A percentile compares a stretch with the other conserved stretches of the same genome.
These are phyloP conservation scores for Myxocyprinus asiaticus DNA, from an alignment of 2,113 vertebrate genomes.

Conservation along the genomic window DNA sequence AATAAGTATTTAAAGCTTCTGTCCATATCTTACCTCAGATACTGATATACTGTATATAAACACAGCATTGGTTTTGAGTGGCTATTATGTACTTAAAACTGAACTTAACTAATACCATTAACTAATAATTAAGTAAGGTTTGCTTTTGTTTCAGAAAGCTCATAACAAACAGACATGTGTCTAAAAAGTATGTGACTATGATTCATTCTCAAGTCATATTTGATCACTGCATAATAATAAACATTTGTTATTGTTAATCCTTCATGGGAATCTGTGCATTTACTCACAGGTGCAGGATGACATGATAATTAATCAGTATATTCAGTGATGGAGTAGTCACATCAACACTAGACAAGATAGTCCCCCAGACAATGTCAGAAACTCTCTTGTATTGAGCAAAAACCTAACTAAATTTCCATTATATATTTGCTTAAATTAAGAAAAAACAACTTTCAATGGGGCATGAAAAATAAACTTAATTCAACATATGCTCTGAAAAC, in stretches of 20 bases:
- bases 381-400: background rate
- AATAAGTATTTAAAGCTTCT: background rate
- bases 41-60: background rate
- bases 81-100: background rate
- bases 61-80: background rate
- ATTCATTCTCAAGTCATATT: background rate
- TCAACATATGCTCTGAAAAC: no score
- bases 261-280: background rate
- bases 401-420: no score
- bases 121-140: background rate
- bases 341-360: background rate
- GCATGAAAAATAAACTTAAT: no score
- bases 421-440: no score
- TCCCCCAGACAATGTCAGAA: background rate
- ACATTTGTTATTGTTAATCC: background rate
- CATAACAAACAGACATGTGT: background rate
- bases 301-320: conserved; percentile 18
- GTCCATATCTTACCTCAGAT: background rate
- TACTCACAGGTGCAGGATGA: conserved; percentile 6
- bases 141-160: background rate
- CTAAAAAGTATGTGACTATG: background rate
- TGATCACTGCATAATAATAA: conserved; percentile 2
- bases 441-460: no score
- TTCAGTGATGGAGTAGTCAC: conserved; percentile 13
- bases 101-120: no score